phyloP scores from a whole-genome alignment of 2,888 invertebrate genomes.

The Exephanes ischioxanthus region DNA sequence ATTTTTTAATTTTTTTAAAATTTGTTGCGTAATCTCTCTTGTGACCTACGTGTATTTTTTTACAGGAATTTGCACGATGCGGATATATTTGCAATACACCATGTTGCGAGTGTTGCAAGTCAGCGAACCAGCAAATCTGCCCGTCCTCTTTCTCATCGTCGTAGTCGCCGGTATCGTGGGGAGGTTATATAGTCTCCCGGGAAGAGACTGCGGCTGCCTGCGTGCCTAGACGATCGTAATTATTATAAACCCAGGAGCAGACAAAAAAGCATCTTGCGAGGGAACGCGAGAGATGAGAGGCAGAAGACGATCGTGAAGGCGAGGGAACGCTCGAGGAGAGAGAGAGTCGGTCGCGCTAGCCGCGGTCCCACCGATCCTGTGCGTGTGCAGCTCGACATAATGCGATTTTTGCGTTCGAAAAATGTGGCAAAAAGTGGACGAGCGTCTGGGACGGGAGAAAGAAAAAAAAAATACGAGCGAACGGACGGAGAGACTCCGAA shows the following conservation, averaged over 20 bases:
- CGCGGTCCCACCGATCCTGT: conserved; percentile 47
- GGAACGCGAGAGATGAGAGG: conserved; percentile 50
- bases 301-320: conserved; percentile 41
- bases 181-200: conserved; percentile 52
- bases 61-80: conserved; percentile 20
- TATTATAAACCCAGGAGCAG: conserved; percentile 68
- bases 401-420: conserved; percentile 76
- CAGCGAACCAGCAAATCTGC: conserved; percentile 24
- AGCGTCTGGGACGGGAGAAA: conserved; percentile 36
- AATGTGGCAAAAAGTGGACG: conserved; percentile 74
- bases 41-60: neutral
- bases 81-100: conserved; percentile 1
- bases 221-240: conserved; percentile 73
- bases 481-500: conserved; percentile 31
- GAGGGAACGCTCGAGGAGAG: conserved; percentile 18
- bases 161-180: conserved; percentile 41
- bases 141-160: conserved; percentile 53
- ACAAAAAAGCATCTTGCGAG: conserved; percentile 71
- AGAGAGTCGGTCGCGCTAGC: conserved; percentile 34
- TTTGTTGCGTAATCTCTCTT: neutral
- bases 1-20: no score
- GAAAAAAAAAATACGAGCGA: conserved; percentile 27
- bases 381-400: conserved; percentile 72
- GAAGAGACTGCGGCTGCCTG: conserved; percentile 61
- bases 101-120: conserved; percentile 20